These are phyloP conservation scores for Diaperis boleti DNA, from an alignment of 2,888 invertebrate species.

Conservation along the genomic window DNA sequence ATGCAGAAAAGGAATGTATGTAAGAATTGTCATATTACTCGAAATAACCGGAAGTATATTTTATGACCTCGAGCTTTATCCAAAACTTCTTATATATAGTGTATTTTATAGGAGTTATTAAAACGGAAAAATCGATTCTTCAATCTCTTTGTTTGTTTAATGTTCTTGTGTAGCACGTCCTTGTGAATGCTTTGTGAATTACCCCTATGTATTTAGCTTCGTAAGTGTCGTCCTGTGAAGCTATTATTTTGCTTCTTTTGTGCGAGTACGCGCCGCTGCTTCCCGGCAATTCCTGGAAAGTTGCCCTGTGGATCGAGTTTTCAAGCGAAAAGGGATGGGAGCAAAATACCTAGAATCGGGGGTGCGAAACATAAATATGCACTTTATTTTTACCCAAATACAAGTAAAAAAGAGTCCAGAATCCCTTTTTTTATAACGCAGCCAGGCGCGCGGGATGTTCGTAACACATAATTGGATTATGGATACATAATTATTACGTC, in stretches of 20 bases:
- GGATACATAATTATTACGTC: too few species aligned
- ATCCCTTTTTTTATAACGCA: too few species aligned
- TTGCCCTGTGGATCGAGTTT: slow-evolving; percentile 4
- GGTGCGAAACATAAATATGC: slow-evolving; percentile 35
- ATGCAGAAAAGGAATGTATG: not conserved
- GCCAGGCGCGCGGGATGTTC: too few species aligned
- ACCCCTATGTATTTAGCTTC: slow-evolving; percentile 23
- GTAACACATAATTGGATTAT: too few species aligned
- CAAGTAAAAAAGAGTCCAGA: slow-evolving; percentile 21
- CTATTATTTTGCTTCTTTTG: slow-evolving; percentile 31
- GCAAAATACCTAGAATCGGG: slow-evolving; percentile 17
- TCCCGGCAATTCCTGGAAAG: slow-evolving; percentile 18
- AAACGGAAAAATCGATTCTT: slow-evolving; percentile 12
- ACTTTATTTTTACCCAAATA: slow-evolving; percentile 33
- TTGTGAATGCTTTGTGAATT: slow-evolving; percentile 32
- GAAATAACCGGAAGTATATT: too few species aligned
- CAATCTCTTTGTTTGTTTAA: slow-evolving; percentile 19
- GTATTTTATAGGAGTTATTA: too few species aligned
- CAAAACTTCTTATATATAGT: too few species aligned
- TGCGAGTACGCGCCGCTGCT: slow-evolving; percentile 30
- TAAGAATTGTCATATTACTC: too few species aligned
- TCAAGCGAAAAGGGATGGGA: slow-evolving; percentile 19
- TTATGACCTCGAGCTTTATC: too few species aligned
- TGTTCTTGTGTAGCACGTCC: slow-evolving; percentile 2
- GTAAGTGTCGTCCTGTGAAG: slow-evolving; percentile 22